Conservation (phyloP, 2,113 vertebrate genomes). For the Ciconia boyciana region DNA sequence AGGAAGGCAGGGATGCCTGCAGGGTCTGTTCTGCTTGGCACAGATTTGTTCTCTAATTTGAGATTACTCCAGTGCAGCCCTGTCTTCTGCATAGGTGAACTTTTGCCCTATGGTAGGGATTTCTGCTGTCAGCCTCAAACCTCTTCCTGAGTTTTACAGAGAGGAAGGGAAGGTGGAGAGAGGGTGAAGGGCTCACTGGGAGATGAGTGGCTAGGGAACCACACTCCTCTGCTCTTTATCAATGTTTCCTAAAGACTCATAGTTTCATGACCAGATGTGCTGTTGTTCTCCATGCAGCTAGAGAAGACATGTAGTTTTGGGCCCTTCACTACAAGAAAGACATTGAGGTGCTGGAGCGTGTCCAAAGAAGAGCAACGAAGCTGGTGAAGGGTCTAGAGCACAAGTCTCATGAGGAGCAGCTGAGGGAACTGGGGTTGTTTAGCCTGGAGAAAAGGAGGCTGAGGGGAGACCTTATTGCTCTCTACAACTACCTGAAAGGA, state of each 20-base stretch:
- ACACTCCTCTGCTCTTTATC: neutral
- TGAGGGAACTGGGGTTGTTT: too few species aligned
- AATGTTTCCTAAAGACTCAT: neutral
- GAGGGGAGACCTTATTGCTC: too few species aligned
- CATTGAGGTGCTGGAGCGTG: too few species aligned
- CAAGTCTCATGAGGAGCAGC: too few species aligned
- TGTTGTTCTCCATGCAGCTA: neutral
- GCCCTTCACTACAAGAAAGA: too few species aligned
- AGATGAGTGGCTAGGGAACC: neutral
- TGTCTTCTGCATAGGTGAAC: neutral
- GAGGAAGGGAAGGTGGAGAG: neutral
- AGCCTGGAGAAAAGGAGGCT: too few species aligned
- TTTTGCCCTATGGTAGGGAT: neutral
- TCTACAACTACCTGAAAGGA: too few species aligned
- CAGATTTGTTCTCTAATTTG: neutral
- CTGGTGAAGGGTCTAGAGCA: too few species aligned
- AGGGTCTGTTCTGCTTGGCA: neutral
- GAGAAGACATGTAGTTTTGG: neutral
- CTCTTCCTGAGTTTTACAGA: neutral
- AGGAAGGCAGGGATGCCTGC: neutral
- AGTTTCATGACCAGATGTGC: neutral
- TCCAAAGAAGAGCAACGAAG: too few species aligned
- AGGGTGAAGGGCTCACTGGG: neutral
- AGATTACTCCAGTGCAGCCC: neutral
- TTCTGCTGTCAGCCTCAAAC: neutral